phyloP scores from a whole-genome alignment of 2,888 invertebrate species.

The Zygaena filipendulae region DNA sequence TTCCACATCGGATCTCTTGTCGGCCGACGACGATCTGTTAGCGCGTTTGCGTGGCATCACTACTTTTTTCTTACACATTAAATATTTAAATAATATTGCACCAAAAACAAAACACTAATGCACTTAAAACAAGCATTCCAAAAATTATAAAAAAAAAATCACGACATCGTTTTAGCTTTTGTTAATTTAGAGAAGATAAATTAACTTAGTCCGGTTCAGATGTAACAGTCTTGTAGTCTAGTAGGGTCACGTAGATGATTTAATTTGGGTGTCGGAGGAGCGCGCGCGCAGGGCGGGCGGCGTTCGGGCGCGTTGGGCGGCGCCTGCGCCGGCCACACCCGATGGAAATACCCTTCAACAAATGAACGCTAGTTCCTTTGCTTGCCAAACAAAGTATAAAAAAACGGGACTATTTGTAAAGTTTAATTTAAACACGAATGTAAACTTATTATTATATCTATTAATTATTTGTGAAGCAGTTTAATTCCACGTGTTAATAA shows the following conservation, averaged over 20 bases:
- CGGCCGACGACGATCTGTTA: conserved; percentile 38
- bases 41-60: conserved; percentile 57
- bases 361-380: conserved; percentile 33
- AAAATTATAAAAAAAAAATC: conserved; percentile 24
- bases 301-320: conserved; percentile 40
- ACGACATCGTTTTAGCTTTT: too few species aligned
- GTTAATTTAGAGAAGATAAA: too few species aligned
- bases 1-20: conserved; percentile 40
- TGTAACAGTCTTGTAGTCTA: conserved; percentile 26
- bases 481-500: too few species aligned
- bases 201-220: too few species aligned
- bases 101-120: conserved; percentile 5
- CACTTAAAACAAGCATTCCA: background rate
- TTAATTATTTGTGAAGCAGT: too few species aligned
- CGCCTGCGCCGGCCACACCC: conserved; percentile 48
- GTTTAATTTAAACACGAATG: too few species aligned
- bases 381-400: conserved; percentile 19
- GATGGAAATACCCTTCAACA: conserved; percentile 30
- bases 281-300: conserved; percentile 53
- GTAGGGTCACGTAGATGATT: conserved; percentile 36
- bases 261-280: too few species aligned
- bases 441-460: too few species aligned
- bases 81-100: conserved; percentile 10
- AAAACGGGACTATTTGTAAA: too few species aligned
- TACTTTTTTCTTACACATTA: conserved; percentile 19